These are phyloP conservation scores for Trinectes maculatus DNA, from an alignment of 2,113 vertebrate genomes.

Conservation along the genomic window DNA sequence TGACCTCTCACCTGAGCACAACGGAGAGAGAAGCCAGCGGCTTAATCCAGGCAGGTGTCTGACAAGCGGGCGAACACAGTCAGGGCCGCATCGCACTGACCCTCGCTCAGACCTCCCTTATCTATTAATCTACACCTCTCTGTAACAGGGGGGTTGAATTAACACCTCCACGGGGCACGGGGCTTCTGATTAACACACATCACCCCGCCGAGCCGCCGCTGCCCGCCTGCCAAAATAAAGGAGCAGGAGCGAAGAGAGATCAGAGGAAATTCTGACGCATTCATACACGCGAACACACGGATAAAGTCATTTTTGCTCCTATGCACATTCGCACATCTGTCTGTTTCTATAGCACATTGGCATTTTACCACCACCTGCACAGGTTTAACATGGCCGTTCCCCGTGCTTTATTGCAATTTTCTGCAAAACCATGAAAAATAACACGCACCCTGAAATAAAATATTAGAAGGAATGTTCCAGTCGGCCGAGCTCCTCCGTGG, in stretches of 20 bases:
- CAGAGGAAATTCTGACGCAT: slow-evolving; percentile 1
- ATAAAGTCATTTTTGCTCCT: background rate
- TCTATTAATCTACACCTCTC: slow-evolving; percentile 99
- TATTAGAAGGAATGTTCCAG: slow-evolving; percentile 32
- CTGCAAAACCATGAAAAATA: slow-evolving; percentile 45
- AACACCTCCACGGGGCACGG: slow-evolving; percentile 90
- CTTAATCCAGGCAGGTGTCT: slow-evolving; percentile 99
- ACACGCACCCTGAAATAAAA: slow-evolving; percentile 46
- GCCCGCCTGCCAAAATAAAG: slow-evolving; percentile 78
- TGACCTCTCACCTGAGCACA: slow-evolving; percentile 87
- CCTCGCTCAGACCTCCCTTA: slow-evolving; percentile 93
- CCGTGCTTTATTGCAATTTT: slow-evolving; percentile 40
- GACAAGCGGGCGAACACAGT: slow-evolving; percentile 92
- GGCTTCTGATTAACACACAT: slow-evolving; percentile 93
- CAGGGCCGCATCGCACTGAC: slow-evolving; percentile 94
- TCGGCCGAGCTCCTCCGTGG: background rate
- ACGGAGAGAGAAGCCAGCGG: slow-evolving; percentile 84
- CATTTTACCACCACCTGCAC: slow-evolving; percentile 9
- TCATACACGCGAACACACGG: background rate
- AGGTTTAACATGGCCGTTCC: slow-evolving; percentile 25
- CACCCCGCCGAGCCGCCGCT: slow-evolving; percentile 83
- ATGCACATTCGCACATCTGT: background rate
- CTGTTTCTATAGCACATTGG: slow-evolving; percentile 8
- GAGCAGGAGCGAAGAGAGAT: slow-evolving; percentile 49
- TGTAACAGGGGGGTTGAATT: slow-evolving; percentile 92